Percentiles rank a stretch among this genome's conserved stretches.
These are phyloP conservation scores for Adelges cooleyi DNA, from an alignment of 1,140 invertebrate species.

Conservation along the genomic window DNA sequence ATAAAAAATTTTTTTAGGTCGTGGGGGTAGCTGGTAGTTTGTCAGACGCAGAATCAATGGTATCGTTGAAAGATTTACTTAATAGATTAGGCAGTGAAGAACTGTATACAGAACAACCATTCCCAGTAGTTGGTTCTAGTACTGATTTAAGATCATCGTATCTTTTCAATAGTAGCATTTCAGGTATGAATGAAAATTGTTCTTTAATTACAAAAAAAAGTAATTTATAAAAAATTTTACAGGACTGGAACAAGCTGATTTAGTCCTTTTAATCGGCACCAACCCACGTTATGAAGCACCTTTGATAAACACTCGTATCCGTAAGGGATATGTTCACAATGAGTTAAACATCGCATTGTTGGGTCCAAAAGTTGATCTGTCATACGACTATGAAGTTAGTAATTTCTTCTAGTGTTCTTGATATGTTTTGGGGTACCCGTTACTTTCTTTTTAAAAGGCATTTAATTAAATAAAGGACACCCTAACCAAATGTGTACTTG, in stretches of 20 bases:
- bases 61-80: slow-evolving; percentile 88
- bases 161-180: slow-evolving; percentile 78
- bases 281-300: slow-evolving; percentile 98
- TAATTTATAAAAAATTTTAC: slow-evolving; percentile 26
- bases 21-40: slow-evolving; percentile 81
- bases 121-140: slow-evolving; percentile 70
- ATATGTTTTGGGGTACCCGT: background rate
- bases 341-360: slow-evolving; percentile 73
- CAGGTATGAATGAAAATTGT: slow-evolving; percentile 47
- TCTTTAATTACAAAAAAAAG: background rate
- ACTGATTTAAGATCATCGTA: slow-evolving; percentile 86
- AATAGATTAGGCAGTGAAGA: slow-evolving; percentile 78
- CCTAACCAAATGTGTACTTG: too few relatives aligned
- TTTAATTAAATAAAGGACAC: slow-evolving; percentile 11
- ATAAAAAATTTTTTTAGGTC: slow-evolving; percentile 46
- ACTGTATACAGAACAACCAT: slow-evolving; percentile 80
- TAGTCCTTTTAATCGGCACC: slow-evolving; percentile 85
- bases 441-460: background rate
- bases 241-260: slow-evolving; percentile 85
- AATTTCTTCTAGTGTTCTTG: slow-evolving; percentile 16
- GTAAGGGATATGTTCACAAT: slow-evolving; percentile 83
- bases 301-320: slow-evolving; percentile 84
- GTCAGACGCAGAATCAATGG: slow-evolving; percentile 79
- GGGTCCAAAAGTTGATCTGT: slow-evolving; percentile 84
- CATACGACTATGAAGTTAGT: slow-evolving; percentile 77